phyloP scores from a whole-genome alignment of 1,140 invertebrate species.

The Tachypleus tridentatus region DNA sequence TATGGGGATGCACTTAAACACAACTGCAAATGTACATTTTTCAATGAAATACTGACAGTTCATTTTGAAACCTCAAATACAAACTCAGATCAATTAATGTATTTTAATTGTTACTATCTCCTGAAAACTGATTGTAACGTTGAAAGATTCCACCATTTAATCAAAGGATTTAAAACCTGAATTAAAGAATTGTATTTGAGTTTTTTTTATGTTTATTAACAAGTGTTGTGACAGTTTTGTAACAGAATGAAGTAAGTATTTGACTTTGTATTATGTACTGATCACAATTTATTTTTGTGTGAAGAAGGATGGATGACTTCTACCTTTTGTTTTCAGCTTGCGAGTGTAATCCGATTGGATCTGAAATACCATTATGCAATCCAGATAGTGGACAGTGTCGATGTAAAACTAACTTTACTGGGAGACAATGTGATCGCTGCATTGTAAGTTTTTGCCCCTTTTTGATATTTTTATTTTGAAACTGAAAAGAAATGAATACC shows the following conservation, averaged over 20 bases:
- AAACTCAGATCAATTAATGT: background rate
- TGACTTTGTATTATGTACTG: too few relatives aligned
- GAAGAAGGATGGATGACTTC: too few relatives aligned
- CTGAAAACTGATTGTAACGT: constrained; percentile 60
- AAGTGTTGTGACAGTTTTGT: constrained; percentile 57
- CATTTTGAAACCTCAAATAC: background rate
- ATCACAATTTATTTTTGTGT: too few relatives aligned
- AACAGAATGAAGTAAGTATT: too few relatives aligned
- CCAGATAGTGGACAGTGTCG: constrained; percentile 61
- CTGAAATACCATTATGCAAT: constrained; percentile 55
- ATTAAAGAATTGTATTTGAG: constrained; percentile 71
- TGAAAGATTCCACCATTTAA: constrained; percentile 50
- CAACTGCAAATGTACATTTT: constrained; percentile 52
- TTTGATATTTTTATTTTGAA: constrained; percentile 33
- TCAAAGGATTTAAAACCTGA: constrained; percentile 75
- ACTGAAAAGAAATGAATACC: too few relatives aligned
- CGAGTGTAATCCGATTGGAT: constrained; percentile 59
- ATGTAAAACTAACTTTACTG: constrained; percentile 74
- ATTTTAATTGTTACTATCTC: constrained; percentile 11
- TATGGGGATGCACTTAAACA: constrained; percentile 58
- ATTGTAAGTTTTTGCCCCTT: constrained; percentile 66
- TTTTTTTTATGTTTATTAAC: constrained; percentile 69
- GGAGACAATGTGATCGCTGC: constrained; percentile 64
- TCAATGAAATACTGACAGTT: too few relatives aligned
- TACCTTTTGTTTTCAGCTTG: constrained; percentile 52